Evolutionary conservation across 2,113 vertebrate species (phyloP), one percentile per base, ranked within the genome.

Genomic region (Paramisgurnus dabryanus): DNA sequence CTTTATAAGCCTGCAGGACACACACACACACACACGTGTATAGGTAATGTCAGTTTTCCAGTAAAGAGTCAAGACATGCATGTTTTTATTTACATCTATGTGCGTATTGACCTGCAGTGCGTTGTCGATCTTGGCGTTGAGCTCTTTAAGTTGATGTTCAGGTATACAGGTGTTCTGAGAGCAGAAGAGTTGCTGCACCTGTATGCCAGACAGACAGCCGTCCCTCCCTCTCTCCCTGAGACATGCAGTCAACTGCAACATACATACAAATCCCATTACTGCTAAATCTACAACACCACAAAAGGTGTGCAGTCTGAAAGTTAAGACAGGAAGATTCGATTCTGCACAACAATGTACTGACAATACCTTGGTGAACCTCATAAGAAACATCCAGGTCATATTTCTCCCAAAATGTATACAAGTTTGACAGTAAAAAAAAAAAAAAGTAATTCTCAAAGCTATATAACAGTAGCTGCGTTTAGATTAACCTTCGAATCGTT

Each of bases 131-230:
- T 97, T 98, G 87, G 95, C 68, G 86, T 98, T 98, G 77, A 99
- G 94, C 75, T 99, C 97, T 90, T 98, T 99, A 73, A 99, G 94
- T 91, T 98, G 97, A 88, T 98, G 96, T 84, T 99, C 98, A 17
- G 97, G 96, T 85, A 99, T 96, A 70, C 92, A 93, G 80, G 96
- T 94, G 85, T 91, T 96, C 86, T 99, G 97, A 22, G 96, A 97
- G 89, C 98, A 99, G 91, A 99, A 99, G 83, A 99, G 96, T 70
- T 98, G 96, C 82, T 99, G 98, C 81, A 99, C 97, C 92, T 99
- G 96, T 85, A 99, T 94, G 78, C 98, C 98, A 70, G 97, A 95
- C 90, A 99, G 91, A 87, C 95, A 94, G 81, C 98, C 95, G 53
- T 98, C 98, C 50, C 94, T 94, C 57, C 94, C 96, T 85, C 96